Evolutionary conservation across 1,140 invertebrate species (phyloP).

Genomic region (Meloidogyne floridensis): DNA sequence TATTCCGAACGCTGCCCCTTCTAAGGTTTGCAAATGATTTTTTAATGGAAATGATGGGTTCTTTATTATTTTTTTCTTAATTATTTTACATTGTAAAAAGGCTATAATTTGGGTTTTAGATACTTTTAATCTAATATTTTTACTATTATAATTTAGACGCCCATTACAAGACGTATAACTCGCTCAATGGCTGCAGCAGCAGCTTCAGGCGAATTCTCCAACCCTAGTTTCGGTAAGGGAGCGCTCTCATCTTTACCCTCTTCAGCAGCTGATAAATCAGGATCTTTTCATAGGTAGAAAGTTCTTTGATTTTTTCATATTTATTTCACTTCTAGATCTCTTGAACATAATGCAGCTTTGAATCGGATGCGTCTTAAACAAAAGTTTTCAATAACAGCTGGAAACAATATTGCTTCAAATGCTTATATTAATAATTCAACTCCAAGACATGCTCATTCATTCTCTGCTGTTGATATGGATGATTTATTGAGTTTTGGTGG

Average conservation of each 20-base stretch:
- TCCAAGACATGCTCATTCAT: slow-evolving; percentile 2
- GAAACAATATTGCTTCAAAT: slow-evolving; percentile 1
- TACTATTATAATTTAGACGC: not conserved
- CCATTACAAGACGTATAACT: slow-evolving; percentile 4
- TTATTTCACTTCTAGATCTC: not conserved
- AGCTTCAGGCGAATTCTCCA: not conserved
- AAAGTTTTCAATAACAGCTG: slow-evolving; percentile 17
- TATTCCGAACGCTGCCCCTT: not conserved
- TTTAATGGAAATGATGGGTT: not conserved
- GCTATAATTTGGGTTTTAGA: too few species aligned
- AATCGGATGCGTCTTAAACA: slow-evolving; percentile 29
- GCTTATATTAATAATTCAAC: slow-evolving; percentile 11
- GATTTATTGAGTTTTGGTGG: slow-evolving; percentile 32
- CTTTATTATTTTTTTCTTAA: not conserved
- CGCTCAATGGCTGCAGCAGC: slow-evolving; percentile 22
- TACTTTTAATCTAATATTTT: too few species aligned
- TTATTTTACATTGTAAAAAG: too few species aligned
- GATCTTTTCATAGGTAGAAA: not conserved
- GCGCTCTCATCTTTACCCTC: slow-evolving; percentile 14
- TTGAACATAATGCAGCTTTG: slow-evolving; percentile 25
- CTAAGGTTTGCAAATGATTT: not conserved
- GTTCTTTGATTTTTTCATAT: not conserved
- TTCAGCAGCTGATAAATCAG: slow-evolving; percentile 24
- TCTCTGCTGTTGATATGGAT: slow-evolving; percentile 11
- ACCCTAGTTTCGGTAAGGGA: not conserved